Evolutionary conservation across 2,888 invertebrate species (phyloP).

Genomic region (Choristoneura rosaceana): DNA sequence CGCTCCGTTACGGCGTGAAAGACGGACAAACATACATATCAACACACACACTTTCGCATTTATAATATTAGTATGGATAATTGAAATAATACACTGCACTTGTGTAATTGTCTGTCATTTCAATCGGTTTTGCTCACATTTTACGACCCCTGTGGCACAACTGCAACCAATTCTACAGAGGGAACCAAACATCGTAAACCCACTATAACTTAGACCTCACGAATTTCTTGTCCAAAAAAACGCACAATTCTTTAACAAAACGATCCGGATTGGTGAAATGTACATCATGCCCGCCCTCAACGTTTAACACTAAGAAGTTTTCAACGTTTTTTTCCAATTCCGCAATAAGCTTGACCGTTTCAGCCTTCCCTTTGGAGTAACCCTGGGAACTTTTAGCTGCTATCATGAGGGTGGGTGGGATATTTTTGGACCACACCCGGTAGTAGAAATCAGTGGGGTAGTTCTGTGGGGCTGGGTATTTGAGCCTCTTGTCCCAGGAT

Average conservation of each 20-base stretch:
- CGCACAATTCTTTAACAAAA: conserved; percentile 65
- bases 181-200: too few relatives aligned
- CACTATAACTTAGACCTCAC: conserved; percentile 51
- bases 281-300: conserved; percentile 86
- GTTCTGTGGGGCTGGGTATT: conserved; percentile 58
- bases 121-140: too few relatives aligned
- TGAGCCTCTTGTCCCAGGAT: conserved; percentile 68
- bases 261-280: conserved; percentile 85
- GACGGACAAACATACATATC: too few relatives aligned
- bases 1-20: too few relatives aligned
- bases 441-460: conserved; percentile 61
- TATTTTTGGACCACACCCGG: conserved; percentile 57
- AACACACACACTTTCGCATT: too few relatives aligned
- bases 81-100: too few relatives aligned
- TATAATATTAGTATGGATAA: too few relatives aligned
- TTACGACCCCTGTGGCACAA: too few relatives aligned
- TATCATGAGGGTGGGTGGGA: conserved; percentile 63
- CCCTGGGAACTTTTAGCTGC: conserved; percentile 51
- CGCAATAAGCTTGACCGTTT: conserved; percentile 50
- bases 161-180: too few relatives aligned
- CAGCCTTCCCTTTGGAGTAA: conserved; percentile 48
- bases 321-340: conserved; percentile 45
- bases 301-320: conserved; percentile 50
- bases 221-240: conserved; percentile 63
- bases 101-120: too few relatives aligned